Evolutionary conservation across 2,797 vertebrate genomes (phyloP), one percentile per base, ranked within the genome.

Genomic region (Petrocephalus schoutedeni): DNA sequence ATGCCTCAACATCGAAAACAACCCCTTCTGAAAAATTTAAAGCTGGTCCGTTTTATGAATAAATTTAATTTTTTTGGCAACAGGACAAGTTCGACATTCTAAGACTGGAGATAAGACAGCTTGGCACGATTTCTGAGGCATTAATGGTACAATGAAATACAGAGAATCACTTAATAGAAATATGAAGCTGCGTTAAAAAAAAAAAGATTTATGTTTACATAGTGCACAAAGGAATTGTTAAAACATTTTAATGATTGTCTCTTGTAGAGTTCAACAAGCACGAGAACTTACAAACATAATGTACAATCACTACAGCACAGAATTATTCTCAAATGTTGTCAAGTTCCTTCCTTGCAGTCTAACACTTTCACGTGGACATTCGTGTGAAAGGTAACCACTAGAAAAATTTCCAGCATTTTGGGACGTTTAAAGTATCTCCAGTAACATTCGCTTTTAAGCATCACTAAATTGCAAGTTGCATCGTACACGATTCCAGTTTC

Each of bases 201-300:
- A 86, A 49, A 67, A 67, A 57, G 14, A 51, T 49, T 51, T 64
- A 28, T 64, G 67, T 86, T 32, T 88, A 74, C 49, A 67, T 86
- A 88, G 82, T 80, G 61, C 83, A 86, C 83, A 86, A 86, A 84
- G 59, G 71, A 85, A 83, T 87, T 88, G 85, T 89, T 93, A 91
- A 92, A 94, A 89, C 90, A 90, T 89, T 94, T 92, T 88, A 94
- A 92, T 95, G 95, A 96, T 96, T 95, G 95, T 96, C 95, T 95
- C 93, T 91, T 91, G 93, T 88, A 88, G 83, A 41, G 87, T 84
- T 88, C 83, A 86, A 51, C 64, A 74, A 57, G 61, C 83, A 90
- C 87, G 91, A 91, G 90, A 89, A 92, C 87, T 90, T 90, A 94
- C 93, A 93, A 93, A 93, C 92, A 91, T 88, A 85, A 88, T 36